Base-by-base conservation (phyloP, 92 coral and sea anemone species). In the Chrysogorgia sp. region DNA sequence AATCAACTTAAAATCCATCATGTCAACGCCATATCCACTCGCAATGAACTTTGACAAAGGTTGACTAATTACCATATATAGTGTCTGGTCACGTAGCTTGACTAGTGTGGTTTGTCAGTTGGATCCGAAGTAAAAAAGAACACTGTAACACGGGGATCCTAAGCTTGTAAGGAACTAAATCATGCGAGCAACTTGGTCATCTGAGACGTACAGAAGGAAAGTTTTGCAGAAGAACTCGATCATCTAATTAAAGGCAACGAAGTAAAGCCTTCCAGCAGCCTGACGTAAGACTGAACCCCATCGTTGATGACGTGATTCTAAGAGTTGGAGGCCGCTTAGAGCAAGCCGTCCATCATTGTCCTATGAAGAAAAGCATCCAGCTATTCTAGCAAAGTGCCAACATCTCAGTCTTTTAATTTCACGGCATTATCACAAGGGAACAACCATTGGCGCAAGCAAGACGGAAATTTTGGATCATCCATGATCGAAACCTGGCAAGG, bases 21-120 rank as follows among this genome's bases (percentile, higher is more conserved):
- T 45, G 28, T 52, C 29, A 32, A 53, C 10, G 56, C 63, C 25
- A 37, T 32, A 15, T 30, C 28, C 19, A 25, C 59, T n/a, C n/a
- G n/a, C 19, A 52, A 40, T 30, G 74, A 52, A 21, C 24, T 53
- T 59, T 14, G 58, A 37, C 25, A 78, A 40, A 26, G 35, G 67
- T 28, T 60, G 41, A 63, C 81, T 40, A 58, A 66, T 43, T 64
- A 82, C 61, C 63, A 40, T 76, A 82, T 83, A 62, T 67, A 68
- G 32, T 86, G 86, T 83, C 45, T 71, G 49, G 89, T 52, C 70
- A 33, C 30, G 75, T 87, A 56, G 90, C 90, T 21, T 87, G 90
- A 82, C 62, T 87, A 72, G 41, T 64, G 56, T 75, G 90, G 29
- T 86, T 86, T 70, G 63, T 78, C 66, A 40, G 29, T 53, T 86